Base-by-base conservation (phyloP, 1,140 invertebrate species). In the Ganaspis sp. region DNA sequence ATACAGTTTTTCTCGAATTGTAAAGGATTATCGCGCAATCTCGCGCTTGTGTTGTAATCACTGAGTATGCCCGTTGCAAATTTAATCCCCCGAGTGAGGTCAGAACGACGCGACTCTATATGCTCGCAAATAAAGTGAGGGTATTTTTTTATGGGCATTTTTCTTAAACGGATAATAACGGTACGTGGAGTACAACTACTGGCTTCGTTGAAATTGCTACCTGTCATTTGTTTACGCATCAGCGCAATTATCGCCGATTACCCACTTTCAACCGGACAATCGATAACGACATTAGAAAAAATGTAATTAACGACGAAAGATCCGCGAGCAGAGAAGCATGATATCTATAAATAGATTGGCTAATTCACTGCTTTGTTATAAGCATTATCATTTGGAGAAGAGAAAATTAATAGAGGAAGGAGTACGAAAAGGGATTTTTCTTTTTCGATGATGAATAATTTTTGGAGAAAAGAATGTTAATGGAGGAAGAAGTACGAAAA, bases 171-270 rank as follows among this genome's bases (percentile, higher is more conserved):
- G 19, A 76, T 73, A 73, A 75, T 83, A 83, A 79, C 76, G 77
- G 74, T 69, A 79, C 81, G 75, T 75, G 40, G 54, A 80, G 53
- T 79, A 82, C 70, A 40, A 58, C n/a, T n/a, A n/a, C 74, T 37
- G 23, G 9, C 17, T 49, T 73, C 34, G 34, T 58, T 15, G 49
- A 58, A 45, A 72, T 58, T 40, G 70, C 40, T 70, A 17, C 37
- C 70, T 34, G 58, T 74, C 74, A 64, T 75, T 72, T 58, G 72
- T 77, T 77, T 70, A 72, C 70, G 69, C 64, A 71, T 73, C 74
- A 69, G 26, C 54, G 72, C 69, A 77, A 81, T 82, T 76, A 76
- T 78, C 76, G 74, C 38, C 42, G 19, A 69, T 79, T 76, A 70
- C 73, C 64, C 72, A 74, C 80, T 76, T 78, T 81, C 73, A 54